phyloP scores from a whole-genome alignment of 2,888 invertebrate species.

The Drosophila fulvimacula region DNA sequence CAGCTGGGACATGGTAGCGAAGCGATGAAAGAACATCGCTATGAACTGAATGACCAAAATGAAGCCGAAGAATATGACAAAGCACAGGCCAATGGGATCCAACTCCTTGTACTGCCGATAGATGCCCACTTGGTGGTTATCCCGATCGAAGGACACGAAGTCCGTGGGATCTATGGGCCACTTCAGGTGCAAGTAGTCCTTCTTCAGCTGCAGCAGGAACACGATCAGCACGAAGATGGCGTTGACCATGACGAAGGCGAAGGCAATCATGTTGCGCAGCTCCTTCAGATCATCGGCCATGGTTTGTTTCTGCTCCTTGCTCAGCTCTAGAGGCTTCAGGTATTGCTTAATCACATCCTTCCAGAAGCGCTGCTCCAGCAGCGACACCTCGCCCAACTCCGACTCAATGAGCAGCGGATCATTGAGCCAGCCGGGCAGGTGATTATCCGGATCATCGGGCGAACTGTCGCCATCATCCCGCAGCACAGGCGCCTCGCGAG shows the following conservation, averaged over 20 bases:
- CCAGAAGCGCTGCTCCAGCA: constrained; percentile 91
- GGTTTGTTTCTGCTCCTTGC: constrained; percentile 87
- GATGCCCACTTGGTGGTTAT: constrained; percentile 85
- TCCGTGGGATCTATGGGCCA: constrained; percentile 89
- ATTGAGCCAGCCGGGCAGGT: constrained; percentile 88
- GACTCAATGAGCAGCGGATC: constrained; percentile 89
- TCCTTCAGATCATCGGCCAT: constrained; percentile 82
- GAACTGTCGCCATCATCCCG: constrained; percentile 43
- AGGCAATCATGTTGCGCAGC: constrained; percentile 88
- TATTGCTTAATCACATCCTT: constrained; percentile 90
- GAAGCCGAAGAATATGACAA: constrained; percentile 89
- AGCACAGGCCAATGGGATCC: constrained; percentile 91
- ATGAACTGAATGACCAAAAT: constrained; percentile 90
- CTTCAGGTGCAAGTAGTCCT: constrained; percentile 88
- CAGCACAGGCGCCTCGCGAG: constrained; percentile 89
- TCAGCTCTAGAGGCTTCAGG: constrained; percentile 89
- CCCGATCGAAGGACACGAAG: constrained; percentile 85
- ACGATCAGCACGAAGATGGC: constrained; percentile 91
- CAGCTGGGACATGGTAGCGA: constrained; percentile 90
- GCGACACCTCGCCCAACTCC: constrained; percentile 88
- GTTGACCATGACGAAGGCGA: constrained; percentile 91
- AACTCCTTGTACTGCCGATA: constrained; percentile 87
- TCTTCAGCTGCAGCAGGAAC: constrained; percentile 90
- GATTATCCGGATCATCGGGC: constrained; percentile 49
- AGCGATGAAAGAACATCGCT: constrained; percentile 91